phyloP scores from a whole-genome alignment of 1,140 invertebrate species.

The Bombus cullumanus region DNA sequence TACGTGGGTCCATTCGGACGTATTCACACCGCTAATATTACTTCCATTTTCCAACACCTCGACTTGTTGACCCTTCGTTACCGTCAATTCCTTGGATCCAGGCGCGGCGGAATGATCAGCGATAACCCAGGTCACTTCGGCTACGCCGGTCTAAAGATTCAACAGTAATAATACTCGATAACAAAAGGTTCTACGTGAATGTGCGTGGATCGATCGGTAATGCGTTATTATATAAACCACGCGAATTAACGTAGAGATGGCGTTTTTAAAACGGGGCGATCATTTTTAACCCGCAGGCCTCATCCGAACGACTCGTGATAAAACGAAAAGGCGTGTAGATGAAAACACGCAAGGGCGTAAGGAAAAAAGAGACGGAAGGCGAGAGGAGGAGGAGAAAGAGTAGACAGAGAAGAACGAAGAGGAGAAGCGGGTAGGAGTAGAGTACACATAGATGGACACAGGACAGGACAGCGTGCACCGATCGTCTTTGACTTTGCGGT shows the following conservation, averaged over 20 bases:
- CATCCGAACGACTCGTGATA: not conserved
- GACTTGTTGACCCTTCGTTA: conserved; percentile 94
- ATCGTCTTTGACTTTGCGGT: conserved; percentile 80
- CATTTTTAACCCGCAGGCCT: not conserved
- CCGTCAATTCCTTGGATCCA: conserved; percentile 89
- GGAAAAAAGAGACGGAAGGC: not conserved
- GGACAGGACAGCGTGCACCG: conserved; percentile 20
- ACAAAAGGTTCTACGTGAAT: too few relatives aligned
- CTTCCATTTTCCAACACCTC: conserved; percentile 90
- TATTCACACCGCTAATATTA: conserved; percentile 56
- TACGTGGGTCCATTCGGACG: conserved; percentile 82
- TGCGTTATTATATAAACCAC: too few relatives aligned
- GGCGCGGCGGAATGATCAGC: conserved; percentile 89
- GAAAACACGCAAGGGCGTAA: not conserved
- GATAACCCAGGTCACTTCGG: conserved; percentile 94
- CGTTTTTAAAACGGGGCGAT: not conserved
- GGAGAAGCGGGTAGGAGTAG: not conserved
- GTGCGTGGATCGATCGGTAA: too few relatives aligned
- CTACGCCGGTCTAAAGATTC: conserved; percentile 84
- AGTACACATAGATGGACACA: not conserved
- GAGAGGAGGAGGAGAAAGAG: not conserved
- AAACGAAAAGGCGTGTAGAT: not conserved
- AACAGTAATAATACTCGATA: not conserved
- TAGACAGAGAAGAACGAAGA: not conserved
- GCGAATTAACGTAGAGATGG: too few relatives aligned